A percentile compares a stretch with the other conserved stretches of the same genome.
Conservation (phyloP, 2,797 vertebrate genomes). For the Pangasius krempfi region DNA sequence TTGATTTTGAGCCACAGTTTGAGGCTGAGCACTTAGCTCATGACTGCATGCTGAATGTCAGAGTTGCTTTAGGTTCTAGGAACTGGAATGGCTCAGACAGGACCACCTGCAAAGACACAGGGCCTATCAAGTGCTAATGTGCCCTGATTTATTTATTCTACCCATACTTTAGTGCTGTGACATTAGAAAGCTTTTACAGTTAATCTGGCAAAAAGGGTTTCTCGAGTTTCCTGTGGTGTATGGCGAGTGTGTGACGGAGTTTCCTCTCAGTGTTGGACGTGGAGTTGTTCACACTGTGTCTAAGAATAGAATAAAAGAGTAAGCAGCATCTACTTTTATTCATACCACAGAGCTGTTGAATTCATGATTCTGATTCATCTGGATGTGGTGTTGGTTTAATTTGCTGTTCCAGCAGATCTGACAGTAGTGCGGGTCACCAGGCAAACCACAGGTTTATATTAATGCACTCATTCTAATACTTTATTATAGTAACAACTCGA, state of each 20-base stretch:
- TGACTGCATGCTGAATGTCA: constrained; percentile 1
- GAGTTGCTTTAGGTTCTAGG: constrained; percentile 6
- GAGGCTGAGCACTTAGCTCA: not conserved
- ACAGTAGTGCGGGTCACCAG: not conserved
- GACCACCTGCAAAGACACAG: constrained; percentile 29
- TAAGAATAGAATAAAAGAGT: not conserved
- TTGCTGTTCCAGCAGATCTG: not conserved
- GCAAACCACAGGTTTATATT: not conserved
- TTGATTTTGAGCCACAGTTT: not conserved
- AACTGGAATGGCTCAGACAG: constrained; percentile 7
- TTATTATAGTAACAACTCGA: not conserved
- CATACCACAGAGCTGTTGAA: not conserved
- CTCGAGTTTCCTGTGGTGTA: constrained; percentile 22
- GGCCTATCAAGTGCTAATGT: constrained; percentile 21
- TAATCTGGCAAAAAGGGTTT: constrained; percentile 38
- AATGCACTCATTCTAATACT: not conserved
- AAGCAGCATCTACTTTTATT: not conserved
- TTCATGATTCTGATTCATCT: not conserved
- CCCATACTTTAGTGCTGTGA: constrained; percentile 51
- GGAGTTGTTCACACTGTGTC: constrained; percentile 25
- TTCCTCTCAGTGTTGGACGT: constrained; percentile 51
- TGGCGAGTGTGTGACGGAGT: constrained; percentile 28
- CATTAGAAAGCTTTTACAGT: constrained; percentile 74
- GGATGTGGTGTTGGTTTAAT: not conserved
- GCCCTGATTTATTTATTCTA: constrained; percentile 47